Base-by-base conservation (phyloP, 2,113 vertebrate genomes). In the Xenopus laevis region DNA sequence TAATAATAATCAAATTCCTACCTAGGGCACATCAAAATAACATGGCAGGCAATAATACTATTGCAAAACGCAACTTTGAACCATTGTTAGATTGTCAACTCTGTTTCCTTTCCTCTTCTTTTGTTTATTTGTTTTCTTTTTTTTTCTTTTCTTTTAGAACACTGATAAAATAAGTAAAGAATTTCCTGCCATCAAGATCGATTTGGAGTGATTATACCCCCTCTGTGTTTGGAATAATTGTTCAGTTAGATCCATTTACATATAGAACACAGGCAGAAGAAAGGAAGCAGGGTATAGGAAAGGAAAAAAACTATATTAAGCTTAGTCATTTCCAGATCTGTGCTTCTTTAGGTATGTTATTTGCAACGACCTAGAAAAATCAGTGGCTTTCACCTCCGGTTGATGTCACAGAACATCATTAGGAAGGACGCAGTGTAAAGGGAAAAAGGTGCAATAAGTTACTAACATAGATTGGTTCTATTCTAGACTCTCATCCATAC, bases 191-290 rank as follows among this genome's bases (percentile, higher is more conserved):
- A 76, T 68, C 58, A 62, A 69, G 65, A 65, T 76, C 65, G 10
- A 17, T 21, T 63, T 60, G 60, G 58, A 33, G 27, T 76, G 66
- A 76, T 61, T 75, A 69, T 18, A 17, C 59, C 12, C n/a, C 59
- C 58, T 69, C 66, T 55, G 50, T 68, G 65, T 69, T 76, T 69
- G 47, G n/a, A 46, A 40, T 69, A 76, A 76, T 69, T 63, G 66
- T 66, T 76, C 74, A 69, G 63, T 76, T 76, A 76, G 59, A 30
- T 52, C 57, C 47, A 76, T 76, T 76, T 69, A 64, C 66, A 64
- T 45, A 64, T 23, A 62, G 58, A 68, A 69, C 64, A 67, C 23
- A 62, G n/a, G 59, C 10, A 23, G 58, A 52, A 52, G 45, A 50
- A 46, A 40, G 65, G 66, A 40, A 69, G 59, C 16, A 63, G 46